Conservation (phyloP, 2,113 vertebrate species). For the Motacilla alba region DNA sequence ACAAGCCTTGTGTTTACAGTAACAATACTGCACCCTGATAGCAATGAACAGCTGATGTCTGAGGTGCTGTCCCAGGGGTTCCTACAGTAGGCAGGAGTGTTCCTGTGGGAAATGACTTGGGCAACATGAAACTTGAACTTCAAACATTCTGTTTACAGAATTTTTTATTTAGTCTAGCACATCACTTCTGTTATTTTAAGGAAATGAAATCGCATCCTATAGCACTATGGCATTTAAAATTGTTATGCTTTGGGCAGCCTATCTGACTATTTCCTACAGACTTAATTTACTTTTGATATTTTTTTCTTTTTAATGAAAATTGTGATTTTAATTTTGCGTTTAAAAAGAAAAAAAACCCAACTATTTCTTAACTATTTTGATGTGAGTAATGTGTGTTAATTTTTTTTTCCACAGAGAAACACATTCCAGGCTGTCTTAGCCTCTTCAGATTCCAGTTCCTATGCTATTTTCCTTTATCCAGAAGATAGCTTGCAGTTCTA, state of each 20-base stretch:
- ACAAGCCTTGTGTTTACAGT: neutral
- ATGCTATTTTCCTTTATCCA: constrained; percentile 88
- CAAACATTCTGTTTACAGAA: neutral
- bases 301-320: neutral
- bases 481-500: constrained; percentile 84
- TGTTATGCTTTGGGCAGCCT: neutral
- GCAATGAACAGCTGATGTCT: neutral
- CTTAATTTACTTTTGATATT: neutral
- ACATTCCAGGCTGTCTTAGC: constrained; percentile 92
- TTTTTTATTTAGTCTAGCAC: neutral
- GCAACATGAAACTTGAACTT: neutral
- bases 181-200: neutral
- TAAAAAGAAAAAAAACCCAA: neutral
- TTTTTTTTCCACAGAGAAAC: constrained; percentile 82
- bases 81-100: neutral
- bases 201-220: neutral
- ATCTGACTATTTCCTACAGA: neutral
- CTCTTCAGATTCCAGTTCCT: constrained; percentile 80
- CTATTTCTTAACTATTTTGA: neutral
- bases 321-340: neutral
- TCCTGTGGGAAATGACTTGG: neutral
- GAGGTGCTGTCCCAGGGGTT: neutral
- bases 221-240: neutral
- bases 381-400: neutral
- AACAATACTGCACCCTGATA: neutral